Conservation (phyloP, 2,797 vertebrate species). For the Ctenosaura bakeri region DNA sequence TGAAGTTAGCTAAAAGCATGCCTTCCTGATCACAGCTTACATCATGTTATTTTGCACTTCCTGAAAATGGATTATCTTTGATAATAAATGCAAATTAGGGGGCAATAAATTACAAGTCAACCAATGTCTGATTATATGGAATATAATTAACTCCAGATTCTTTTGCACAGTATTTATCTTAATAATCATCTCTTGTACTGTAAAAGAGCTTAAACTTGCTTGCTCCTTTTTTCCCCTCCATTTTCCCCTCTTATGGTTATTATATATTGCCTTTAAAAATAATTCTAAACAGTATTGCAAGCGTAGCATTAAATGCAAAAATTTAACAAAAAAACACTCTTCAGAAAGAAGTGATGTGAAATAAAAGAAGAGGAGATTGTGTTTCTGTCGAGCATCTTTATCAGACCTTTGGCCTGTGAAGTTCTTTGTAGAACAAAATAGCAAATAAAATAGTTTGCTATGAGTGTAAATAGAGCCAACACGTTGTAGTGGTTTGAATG, state of each 20-base stretch:
- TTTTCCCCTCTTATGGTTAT: not conserved
- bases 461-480: not conserved
- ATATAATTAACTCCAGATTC: slow-evolving; percentile 77
- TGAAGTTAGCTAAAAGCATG: slow-evolving; percentile 73
- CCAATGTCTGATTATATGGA: slow-evolving; percentile 76
- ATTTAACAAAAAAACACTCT: not conserved
- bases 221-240: not conserved
- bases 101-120: slow-evolving; percentile 87
- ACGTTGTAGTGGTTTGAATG: too few species aligned
- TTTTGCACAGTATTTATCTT: slow-evolving; percentile 72
- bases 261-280: slow-evolving; percentile 9
- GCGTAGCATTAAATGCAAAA: slow-evolving; percentile 41
- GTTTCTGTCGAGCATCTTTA: not conserved
- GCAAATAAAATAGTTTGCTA: not conserved
- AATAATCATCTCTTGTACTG: slow-evolving; percentile 71
- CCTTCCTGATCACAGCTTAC: slow-evolving; percentile 76
- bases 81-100: slow-evolving; percentile 85
- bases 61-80: slow-evolving; percentile 84
- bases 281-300: not conserved
- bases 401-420: slow-evolving; percentile 55
- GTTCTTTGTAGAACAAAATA: not conserved
- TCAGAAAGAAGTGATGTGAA: slow-evolving; percentile 8
- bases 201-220: slow-evolving; percentile 67
- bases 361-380: not conserved
- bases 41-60: slow-evolving; percentile 78